Percentiles rank a stretch among this genome's conserved stretches.
phyloP scores from a whole-genome alignment of 2,888 invertebrate species.

The Philereme vetulata region DNA sequence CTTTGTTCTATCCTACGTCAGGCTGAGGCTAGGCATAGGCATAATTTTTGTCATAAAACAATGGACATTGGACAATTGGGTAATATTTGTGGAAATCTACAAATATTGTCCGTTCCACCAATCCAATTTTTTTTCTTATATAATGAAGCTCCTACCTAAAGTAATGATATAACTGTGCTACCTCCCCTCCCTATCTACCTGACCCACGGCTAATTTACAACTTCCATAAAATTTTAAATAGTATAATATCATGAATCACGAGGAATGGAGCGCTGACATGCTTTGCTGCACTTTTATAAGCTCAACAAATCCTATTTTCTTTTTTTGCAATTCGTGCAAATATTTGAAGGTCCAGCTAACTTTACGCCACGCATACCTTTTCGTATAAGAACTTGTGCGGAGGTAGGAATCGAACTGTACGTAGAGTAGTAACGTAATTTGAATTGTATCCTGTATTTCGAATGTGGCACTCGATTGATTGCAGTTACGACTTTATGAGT shows the following conservation, averaged over 20 bases:
- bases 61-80: background rate
- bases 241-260: slow-evolving; percentile 15
- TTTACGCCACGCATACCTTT: no score
- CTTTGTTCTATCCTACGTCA: slow-evolving; percentile 21
- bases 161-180: no score
- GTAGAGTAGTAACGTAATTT: no score
- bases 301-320: background rate
- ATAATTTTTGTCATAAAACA: background rate
- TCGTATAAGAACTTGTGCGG: no score
- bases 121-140: no score
- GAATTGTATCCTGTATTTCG: no score
- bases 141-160: no score
- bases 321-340: slow-evolving; percentile 12
- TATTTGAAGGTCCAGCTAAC: slow-evolving; percentile 10
- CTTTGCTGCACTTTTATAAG: slow-evolving; percentile 11
- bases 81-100: background rate
- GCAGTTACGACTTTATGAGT: no score
- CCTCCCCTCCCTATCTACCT: background rate
- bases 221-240: slow-evolving; percentile 6
- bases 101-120: no score
- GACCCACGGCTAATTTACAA: slow-evolving; percentile 5
- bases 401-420: no score
- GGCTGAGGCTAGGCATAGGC: slow-evolving; percentile 3
- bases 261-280: slow-evolving; percentile 10
- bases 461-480: no score